Evolutionary conservation across 2,888 invertebrate species (phyloP).

Genomic region (Papilio protenor): DNA sequence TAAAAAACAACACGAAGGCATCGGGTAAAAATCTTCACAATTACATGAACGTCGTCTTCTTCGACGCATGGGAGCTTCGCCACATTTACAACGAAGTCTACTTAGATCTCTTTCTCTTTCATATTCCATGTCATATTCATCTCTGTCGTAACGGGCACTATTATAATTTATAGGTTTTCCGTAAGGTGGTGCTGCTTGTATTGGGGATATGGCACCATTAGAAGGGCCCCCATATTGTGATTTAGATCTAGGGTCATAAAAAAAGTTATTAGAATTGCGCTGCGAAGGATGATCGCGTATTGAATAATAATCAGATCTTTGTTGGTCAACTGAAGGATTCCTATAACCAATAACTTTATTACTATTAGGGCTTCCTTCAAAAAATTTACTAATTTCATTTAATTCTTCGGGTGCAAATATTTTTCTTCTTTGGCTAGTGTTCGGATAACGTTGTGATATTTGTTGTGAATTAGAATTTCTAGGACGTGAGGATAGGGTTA

Average conservation of each 20-base stretch:
- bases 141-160: not conserved
- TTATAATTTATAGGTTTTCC: not conserved
- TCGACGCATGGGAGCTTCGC: slow-evolving; percentile 9
- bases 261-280: slow-evolving; percentile 7
- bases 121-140: slow-evolving; percentile 17
- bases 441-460: slow-evolving; percentile 24
- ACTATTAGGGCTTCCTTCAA: not conserved
- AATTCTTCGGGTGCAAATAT: slow-evolving; percentile 6
- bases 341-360: not conserved
- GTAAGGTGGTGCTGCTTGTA: not conserved
- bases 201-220: slow-evolving; percentile 11
- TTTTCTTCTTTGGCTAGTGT: slow-evolving; percentile 19
- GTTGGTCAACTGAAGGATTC: slow-evolving; percentile 3
- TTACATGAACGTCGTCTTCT: slow-evolving; percentile 31
- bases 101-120: slow-evolving; percentile 9
- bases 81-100: slow-evolving; percentile 33
- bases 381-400: slow-evolving; percentile 24
- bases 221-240: not conserved
- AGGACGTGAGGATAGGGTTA: not conserved
- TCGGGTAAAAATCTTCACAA: slow-evolving; percentile 35
- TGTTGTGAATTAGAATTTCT: slow-evolving; percentile 10
- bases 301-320: slow-evolving; percentile 17
- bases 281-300: not conserved
- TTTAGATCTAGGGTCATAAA: slow-evolving; percentile 8
- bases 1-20: slow-evolving; percentile 30